Base-by-base conservation (phyloP, 2,888 invertebrate species). In the Siphlonurus alternatus region DNA sequence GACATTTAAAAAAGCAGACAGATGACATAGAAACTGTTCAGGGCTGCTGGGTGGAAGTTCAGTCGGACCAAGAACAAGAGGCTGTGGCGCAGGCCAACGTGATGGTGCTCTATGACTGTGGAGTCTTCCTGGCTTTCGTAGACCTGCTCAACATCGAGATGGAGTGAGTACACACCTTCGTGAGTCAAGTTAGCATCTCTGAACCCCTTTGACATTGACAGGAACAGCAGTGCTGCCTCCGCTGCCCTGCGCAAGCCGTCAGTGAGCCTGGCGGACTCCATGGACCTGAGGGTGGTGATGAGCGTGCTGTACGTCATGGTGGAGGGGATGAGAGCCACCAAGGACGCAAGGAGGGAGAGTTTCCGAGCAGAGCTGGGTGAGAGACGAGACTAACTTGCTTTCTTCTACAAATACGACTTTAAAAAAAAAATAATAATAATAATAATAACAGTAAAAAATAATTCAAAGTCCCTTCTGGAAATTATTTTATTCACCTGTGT, bases 101-200 rank as follows among this genome's bases (percentile, higher is more conserved):
- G 22, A 87, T 93, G 78, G 80, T 91, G 61, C 78, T 97, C 0
- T 94, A 94, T 72, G 87, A 93, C 71, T 83, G 89, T 77, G 98
- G 97, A 22, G 85, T 92, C 19, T 96, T 95, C 76, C 80, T 86
- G 67, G 88, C 93, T 7, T 91, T 98, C 73, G 86, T 94, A 61
- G 94, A 97, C 76, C 80, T 98, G 67, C 80, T 99, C 67, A 91
- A 94, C 75, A 87, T 96, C 75, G 98, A 99, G 81, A 91, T 96
- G 63, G 95, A 96, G 78, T 89, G 60, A 62, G 54, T 19, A 23
- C 15, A 3, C 53, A 2, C 23, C 19, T 51, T 64, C 23, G 25
- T 18, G 10, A 23, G 2, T n/a, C 23, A 23, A 15, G 53, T 22
- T 59, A 23, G 15, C n/a, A n/a, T n/a, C n/a, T n/a, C n/a, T n/a